Evolutionary conservation across 2,113 vertebrate species (phyloP), one percentile per base, ranked within the genome.

Genomic region (Numida meleagris): DNA sequence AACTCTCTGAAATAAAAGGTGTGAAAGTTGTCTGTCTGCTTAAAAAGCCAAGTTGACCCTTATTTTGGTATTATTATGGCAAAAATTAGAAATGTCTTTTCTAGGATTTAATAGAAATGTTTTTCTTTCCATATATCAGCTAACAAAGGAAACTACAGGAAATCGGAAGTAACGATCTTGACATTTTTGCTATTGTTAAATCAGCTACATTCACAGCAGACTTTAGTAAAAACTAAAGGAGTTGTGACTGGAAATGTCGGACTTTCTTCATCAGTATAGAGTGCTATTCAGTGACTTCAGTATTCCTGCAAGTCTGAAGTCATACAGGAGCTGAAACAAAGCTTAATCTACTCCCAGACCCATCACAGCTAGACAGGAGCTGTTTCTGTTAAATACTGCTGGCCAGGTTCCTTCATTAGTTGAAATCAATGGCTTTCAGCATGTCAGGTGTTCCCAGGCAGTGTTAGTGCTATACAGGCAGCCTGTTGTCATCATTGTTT

Each of bases 171-270:
- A 86, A 84, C 10, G 40, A 77, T 61, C 36, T 90, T 95, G 86
- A 89, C 62, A 85, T 89, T 92, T 92, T n/a, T 13, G 24, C 67
- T 23, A 15, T 77, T 86, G 40, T 93, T 87, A 82, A 87, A 80
- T 79, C 40, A 73, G 23, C 84, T 88, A 79, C 20, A 36, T 89
- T 87, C 61, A 34, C 29, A 70, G 73, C 21, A 84, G 90, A 89
- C 53, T 70, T 95, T 34, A 68, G 21, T 93, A 66, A 20, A 36
- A 33, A 29, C 53, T 76, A 72, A 76, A 79, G 45, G 23, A 76
- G n/a, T 73, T 90, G 36, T 0, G 11, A 88, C 61, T 88, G 66
- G 18, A 36, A 88, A 75, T 84, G 61, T 82, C 48, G 55, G 53
- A 23, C 23, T 88, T 66, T 31, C 59, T 88, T 92, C 46, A 33